Conservation (phyloP, 1,140 invertebrate species). For the Chironomus striatipennis region DNA sequence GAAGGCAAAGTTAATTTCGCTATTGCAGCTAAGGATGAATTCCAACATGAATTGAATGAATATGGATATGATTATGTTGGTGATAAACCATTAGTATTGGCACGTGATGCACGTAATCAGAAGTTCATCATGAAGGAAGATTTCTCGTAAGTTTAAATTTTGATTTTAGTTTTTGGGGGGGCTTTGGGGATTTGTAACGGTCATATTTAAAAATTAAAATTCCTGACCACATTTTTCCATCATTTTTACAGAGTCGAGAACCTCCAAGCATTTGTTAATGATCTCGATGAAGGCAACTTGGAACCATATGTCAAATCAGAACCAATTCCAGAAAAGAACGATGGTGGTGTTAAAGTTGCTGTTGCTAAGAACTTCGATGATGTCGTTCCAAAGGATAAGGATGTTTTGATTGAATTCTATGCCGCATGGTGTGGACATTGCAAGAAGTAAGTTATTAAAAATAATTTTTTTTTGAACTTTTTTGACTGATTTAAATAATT, state of each 20-base stretch:
- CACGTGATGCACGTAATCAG: conserved; percentile 68
- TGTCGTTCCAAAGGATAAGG: conserved; percentile 85
- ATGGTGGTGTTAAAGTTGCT: conserved; percentile 78
- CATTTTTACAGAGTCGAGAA: conserved; percentile 68
- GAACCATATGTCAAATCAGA: conserved; percentile 96
- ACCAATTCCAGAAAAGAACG: conserved; percentile 77
- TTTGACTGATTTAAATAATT: no score
- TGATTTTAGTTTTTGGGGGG: neutral
- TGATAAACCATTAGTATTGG: conserved; percentile 85
- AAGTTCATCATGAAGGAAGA: conserved; percentile 88
- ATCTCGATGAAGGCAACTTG: conserved; percentile 71
- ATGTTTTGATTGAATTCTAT: conserved; percentile 96
- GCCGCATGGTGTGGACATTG: conserved; percentile 98
- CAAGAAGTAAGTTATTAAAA: conserved; percentile 55
- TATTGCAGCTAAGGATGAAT: conserved; percentile 84
- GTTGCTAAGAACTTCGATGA: conserved; percentile 97
- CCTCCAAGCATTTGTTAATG: conserved; percentile 81
- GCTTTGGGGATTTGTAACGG: no score
- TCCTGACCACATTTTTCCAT: no score
- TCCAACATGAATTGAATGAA: conserved; percentile 88
- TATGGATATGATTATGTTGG: conserved; percentile 83
- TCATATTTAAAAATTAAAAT: no score
- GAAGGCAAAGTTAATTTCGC: conserved; percentile 74
- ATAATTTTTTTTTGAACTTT: no score
- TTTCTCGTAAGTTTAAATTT: conserved; percentile 59